phyloP scores from a whole-genome alignment of 2,113 vertebrate species.

The Phaethornis superciliosus region DNA sequence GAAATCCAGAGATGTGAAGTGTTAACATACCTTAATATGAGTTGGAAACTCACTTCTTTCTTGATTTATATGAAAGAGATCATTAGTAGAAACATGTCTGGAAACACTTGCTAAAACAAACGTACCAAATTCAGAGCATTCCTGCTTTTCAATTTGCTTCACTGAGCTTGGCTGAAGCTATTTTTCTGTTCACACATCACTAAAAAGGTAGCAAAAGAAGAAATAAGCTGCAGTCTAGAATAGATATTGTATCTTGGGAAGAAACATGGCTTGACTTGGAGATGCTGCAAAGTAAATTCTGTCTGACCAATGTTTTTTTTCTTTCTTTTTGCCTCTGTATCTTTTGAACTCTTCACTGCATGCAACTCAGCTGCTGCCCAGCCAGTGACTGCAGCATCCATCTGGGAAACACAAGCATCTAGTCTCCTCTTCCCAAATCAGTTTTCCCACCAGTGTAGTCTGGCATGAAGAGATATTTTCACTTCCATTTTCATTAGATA shows the following conservation, averaged over 20 bases:
- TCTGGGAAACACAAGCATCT: background rate
- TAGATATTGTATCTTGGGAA: background rate
- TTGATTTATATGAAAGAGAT: background rate
- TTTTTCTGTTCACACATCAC: background rate
- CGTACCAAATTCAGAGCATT: background rate
- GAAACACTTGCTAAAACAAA: background rate
- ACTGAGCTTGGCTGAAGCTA: background rate
- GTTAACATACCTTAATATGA: background rate
- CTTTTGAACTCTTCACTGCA: background rate
- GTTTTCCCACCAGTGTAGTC: background rate
- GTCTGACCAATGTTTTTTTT: background rate
- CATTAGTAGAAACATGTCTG: background rate
- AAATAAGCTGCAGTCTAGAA: background rate
- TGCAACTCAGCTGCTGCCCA: background rate
- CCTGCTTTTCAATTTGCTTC: background rate
- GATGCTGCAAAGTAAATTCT: background rate
- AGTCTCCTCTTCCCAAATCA: background rate
- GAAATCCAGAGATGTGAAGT: background rate
- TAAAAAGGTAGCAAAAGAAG: background rate
- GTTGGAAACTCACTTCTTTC: background rate
- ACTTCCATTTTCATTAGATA: background rate
- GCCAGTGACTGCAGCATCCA: background rate
- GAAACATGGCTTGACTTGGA: background rate
- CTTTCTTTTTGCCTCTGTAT: background rate
- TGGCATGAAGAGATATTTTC: background rate